A percentile compares a stretch with the other conserved stretches of the same genome.
These are phyloP conservation scores for Xyrichtys novacula DNA, from an alignment of 2,797 vertebrate genomes.

Conservation along the genomic window DNA sequence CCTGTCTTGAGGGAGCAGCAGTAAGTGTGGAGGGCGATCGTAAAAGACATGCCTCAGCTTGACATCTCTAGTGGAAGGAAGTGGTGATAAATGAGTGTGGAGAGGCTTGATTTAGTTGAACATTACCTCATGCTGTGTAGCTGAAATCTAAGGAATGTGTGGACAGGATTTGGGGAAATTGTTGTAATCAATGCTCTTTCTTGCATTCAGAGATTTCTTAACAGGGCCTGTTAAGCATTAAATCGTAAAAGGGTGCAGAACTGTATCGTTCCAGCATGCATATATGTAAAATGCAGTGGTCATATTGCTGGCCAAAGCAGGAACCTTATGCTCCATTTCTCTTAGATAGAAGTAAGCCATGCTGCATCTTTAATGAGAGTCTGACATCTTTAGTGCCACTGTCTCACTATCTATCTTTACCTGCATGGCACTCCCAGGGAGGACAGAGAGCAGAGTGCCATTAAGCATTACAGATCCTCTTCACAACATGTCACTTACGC, in stretches of 20 bases:
- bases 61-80: slow-evolving; percentile 65
- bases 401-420: slow-evolving; percentile 62
- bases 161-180: slow-evolving; percentile 3
- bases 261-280: slow-evolving; percentile 16
- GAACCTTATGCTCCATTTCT: slow-evolving; percentile 74
- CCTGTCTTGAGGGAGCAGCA: slow-evolving; percentile 49
- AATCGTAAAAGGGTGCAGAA: neutral
- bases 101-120: slow-evolving; percentile 60
- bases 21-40: slow-evolving; percentile 51
- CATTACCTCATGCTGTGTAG: slow-evolving; percentile 44
- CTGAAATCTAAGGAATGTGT: slow-evolving; percentile 29
- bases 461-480: slow-evolving; percentile 6
- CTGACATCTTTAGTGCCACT: slow-evolving; percentile 72
- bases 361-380: slow-evolving; percentile 83
- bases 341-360: slow-evolving; percentile 65
- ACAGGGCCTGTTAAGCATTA: neutral
- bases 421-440: slow-evolving; percentile 35
- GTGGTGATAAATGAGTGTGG: slow-evolving; percentile 64
- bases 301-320: slow-evolving; percentile 56
- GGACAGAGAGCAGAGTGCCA: slow-evolving; percentile 18
- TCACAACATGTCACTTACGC: slow-evolving; percentile 2
- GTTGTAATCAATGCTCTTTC: slow-evolving; percentile 2
- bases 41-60: slow-evolving; percentile 68
- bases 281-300: slow-evolving; percentile 51
- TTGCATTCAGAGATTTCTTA: slow-evolving; percentile 9